Base-by-base conservation (phyloP, 2,113 vertebrate species). In the Cardinalis cardinalis region DNA sequence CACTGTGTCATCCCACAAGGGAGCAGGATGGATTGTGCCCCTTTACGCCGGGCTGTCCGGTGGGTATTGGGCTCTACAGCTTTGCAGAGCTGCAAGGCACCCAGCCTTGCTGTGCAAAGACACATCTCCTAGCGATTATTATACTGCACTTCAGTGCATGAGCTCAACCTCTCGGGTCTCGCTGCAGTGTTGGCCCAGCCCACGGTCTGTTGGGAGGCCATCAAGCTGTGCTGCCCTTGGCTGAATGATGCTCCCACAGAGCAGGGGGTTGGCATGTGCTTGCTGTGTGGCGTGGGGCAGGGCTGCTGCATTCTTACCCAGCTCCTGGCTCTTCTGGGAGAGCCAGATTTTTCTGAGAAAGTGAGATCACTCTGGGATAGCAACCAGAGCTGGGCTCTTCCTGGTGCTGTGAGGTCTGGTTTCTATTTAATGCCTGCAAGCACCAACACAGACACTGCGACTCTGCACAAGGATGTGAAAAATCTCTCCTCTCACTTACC, bases 361-460 rank as follows among this genome's bases (percentile, higher is more conserved):
- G 46, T 0, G 0, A 41, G 41, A 81, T 72, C 36, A 68, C 71
- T 59, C 85, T 44, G 52, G 75, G 74, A 91, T 59, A 85, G 85
- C 82, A 83, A 89, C 15, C 60, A 70, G 81, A 90, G 43, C 36
- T 18, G 43, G 71, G 60, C 48, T 48, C 66, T 79, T 72, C 43
- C 53, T 36, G 25, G 32, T 34, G 59, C 36, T 52, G 46, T 20
- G 61, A 32, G 48, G 59, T 84, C 76, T 3, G 1, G 46, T 78
- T 84, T 92, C 86, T 65, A 64, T 51, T 86, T 90, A 66, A 55
- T 3, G 19, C 44, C 63, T 63, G 77, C 77, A 82, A 88, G 36
- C 34, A 69, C 17, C 6, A 4, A n/a, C 41, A 31, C 40, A 70
- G 77, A 46, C 72, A 43, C 36, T 19, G 24, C 0, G 0, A 36